phyloP scores from a whole-genome alignment of 1,140 invertebrate genomes.

The Drosophila chauvacae region DNA sequence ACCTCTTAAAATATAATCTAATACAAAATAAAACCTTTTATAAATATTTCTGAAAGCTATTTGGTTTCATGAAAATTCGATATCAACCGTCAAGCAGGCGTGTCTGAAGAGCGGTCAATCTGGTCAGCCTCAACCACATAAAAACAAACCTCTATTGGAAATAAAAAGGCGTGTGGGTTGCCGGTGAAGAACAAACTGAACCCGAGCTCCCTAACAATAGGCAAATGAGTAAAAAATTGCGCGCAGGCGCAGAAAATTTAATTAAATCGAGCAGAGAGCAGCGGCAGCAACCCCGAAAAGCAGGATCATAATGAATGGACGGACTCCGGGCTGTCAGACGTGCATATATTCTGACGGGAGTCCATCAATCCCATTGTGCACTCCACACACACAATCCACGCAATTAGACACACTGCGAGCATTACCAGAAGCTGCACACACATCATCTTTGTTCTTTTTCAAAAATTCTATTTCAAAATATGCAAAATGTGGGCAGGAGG shows the following conservation, averaged over 20 bases:
- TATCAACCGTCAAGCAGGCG: not conserved
- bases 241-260: slow-evolving; percentile 81
- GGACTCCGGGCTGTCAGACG: slow-evolving; percentile 8
- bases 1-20: too few relatives aligned
- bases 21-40: not conserved
- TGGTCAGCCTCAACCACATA: slow-evolving; percentile 19
- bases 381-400: slow-evolving; percentile 56
- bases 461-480: slow-evolving; percentile 39
- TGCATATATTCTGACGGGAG: slow-evolving; percentile 59
- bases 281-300: slow-evolving; percentile 50
- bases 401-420: slow-evolving; percentile 72
- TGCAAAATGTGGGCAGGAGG: slow-evolving; percentile 42
- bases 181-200: slow-evolving; percentile 1
- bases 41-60: not conserved
- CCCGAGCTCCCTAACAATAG: slow-evolving; percentile 25
- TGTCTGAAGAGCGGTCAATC: slow-evolving; percentile 28
- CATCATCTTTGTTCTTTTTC: slow-evolving; percentile 40
- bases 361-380: slow-evolving; percentile 64
- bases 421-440: slow-evolving; percentile 54
- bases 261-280: slow-evolving; percentile 63
- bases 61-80: not conserved
- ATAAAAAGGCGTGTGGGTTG: slow-evolving; percentile 45
- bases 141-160: slow-evolving; percentile 3
- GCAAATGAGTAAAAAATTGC: slow-evolving; percentile 76
- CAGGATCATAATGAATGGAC: slow-evolving; percentile 32